Conservation (phyloP, 30 jellyfish, hydroid and myxozoan genomes). For the Cassiopea xamachana region DNA sequence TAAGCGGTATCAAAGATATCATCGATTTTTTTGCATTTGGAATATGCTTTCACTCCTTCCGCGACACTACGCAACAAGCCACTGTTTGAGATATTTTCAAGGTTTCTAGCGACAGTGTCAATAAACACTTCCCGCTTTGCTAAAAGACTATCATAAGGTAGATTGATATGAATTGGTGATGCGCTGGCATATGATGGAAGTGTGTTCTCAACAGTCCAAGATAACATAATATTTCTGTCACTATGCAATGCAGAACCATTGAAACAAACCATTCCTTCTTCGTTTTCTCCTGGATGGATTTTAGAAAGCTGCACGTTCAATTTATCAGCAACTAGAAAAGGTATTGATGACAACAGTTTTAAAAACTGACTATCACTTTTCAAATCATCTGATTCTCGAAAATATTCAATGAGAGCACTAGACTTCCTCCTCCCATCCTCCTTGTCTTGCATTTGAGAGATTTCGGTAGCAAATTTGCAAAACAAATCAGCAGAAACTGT, state of each 20-base stretch:
- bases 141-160: neutral
- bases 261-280: slow-evolving; percentile 6
- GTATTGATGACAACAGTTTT: neutral
- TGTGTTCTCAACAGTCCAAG: slow-evolving; percentile 45
- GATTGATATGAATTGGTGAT: no score
- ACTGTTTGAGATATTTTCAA: slow-evolving; percentile 17
- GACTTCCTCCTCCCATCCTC: slow-evolving; percentile 31
- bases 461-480: slow-evolving; percentile 43
- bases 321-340: slow-evolving; percentile 40
- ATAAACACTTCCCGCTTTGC: neutral
- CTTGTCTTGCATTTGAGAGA: slow-evolving; percentile 17
- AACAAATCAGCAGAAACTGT: slow-evolving; percentile 26
- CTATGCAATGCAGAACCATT: slow-evolving; percentile 13
- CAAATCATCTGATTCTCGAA: slow-evolving; percentile 7
- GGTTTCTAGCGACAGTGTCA: slow-evolving; percentile 30
- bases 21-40: neutral
- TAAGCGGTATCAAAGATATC: slow-evolving; percentile 11
- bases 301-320: slow-evolving; percentile 3
- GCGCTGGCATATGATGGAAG: slow-evolving; percentile 39
- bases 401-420: slow-evolving; percentile 11
- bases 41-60: slow-evolving; percentile 2
- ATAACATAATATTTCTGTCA: slow-evolving; percentile 2
- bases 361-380: slow-evolving; percentile 8
- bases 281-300: neutral
- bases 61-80: neutral